Evolutionary conservation across 2,797 vertebrate genomes (phyloP).

Genomic region (Ctenosaura bakeri): DNA sequence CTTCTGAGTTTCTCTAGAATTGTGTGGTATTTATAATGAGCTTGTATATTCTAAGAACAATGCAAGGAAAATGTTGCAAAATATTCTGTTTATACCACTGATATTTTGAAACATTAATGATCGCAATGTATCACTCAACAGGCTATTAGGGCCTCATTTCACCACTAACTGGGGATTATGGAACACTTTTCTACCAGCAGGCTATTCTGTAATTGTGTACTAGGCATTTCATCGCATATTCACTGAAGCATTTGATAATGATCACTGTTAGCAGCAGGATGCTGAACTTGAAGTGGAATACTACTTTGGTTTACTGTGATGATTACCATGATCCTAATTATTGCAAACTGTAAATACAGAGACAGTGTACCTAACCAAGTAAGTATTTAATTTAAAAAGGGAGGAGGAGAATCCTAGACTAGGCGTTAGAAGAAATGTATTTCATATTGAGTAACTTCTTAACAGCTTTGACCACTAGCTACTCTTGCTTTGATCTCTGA

Average conservation of each 20-base stretch:
- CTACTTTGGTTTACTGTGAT: neutral
- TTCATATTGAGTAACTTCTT: neutral
- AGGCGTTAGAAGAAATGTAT: neutral
- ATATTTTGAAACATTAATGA: neutral
- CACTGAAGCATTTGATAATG: neutral
- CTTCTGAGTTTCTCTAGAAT: neutral
- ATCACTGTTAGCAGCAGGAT: slow-evolving; percentile 2
- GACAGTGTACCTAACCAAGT: neutral
- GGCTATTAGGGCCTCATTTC: slow-evolving; percentile 26
- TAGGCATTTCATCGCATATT: slow-evolving; percentile 1
- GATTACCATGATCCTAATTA: slow-evolving; percentile 21
- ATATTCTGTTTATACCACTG: neutral
- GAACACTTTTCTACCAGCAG: slow-evolving; percentile 20
- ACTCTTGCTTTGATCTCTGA: slow-evolving; percentile 1
- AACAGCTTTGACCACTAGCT: neutral
- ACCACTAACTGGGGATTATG: slow-evolving; percentile 22
- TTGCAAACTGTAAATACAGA: slow-evolving; percentile 20
- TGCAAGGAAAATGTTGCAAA: neutral
- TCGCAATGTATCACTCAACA: slow-evolving; percentile 28
- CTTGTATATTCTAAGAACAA: neutral
- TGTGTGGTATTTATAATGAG: neutral
- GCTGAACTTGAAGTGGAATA: slow-evolving; percentile 19
- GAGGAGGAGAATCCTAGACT: neutral
- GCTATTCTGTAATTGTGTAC: slow-evolving; percentile 24
- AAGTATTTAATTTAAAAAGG: neutral